Conservation (phyloP, 2,113 vertebrate species). For the Morphnarchus princeps region DNA sequence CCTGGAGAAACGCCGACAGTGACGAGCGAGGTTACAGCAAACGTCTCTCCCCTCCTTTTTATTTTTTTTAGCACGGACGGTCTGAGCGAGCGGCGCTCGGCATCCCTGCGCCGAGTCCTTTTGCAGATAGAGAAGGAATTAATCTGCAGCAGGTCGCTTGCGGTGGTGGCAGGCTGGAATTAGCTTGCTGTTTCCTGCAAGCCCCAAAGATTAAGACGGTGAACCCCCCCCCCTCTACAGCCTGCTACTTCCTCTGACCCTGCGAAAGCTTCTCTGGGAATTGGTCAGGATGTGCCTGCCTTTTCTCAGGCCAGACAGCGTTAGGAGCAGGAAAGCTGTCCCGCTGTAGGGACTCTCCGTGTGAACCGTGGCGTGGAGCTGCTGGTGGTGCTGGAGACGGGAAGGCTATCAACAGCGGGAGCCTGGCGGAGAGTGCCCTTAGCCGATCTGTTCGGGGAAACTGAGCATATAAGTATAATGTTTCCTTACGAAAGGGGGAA, state of each 20-base stretch:
- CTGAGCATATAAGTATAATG: background rate
- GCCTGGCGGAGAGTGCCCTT: background rate
- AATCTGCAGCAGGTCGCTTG: conserved; percentile 1
- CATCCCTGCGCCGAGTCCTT: background rate
- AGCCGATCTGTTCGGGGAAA: background rate
- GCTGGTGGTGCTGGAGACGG: background rate
- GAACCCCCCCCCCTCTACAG: background rate
- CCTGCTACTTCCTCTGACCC: conserved; percentile 57
- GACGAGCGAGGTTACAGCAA: background rate
- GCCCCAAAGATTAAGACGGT: conserved; percentile 30
- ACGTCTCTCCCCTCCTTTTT: background rate
- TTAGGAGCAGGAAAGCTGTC: background rate
- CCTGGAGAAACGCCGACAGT: background rate
- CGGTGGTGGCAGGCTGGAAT: background rate
- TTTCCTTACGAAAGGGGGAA: background rate
- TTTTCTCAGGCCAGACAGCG: conserved; percentile 18
- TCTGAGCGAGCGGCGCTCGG: background rate
- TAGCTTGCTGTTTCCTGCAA: conserved; percentile 44
- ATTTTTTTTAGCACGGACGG: background rate
- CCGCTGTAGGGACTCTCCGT: rapidly evolving
- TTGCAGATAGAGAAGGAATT: background rate
- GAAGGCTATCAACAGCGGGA: background rate
- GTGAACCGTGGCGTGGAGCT: background rate
- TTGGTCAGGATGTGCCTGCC: conserved; percentile 44
- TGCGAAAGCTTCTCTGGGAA: conserved; percentile 17